These are phyloP conservation scores for Aphelenchoides avenae DNA, from an alignment of 1,140 invertebrate species.

Conservation along the genomic window DNA sequence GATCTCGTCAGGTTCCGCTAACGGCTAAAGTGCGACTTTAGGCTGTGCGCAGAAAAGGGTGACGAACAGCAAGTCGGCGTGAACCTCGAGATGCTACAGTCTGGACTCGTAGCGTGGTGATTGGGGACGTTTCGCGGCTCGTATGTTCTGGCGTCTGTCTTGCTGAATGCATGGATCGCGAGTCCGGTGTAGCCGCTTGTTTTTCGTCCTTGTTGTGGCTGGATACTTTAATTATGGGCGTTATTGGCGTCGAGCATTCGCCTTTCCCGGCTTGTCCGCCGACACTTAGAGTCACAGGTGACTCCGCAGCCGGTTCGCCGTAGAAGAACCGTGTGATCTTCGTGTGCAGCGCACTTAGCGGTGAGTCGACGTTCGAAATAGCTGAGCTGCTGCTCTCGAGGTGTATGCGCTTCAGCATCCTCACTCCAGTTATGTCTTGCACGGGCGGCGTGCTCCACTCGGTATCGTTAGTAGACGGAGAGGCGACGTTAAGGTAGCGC, in stretches of 20 bases:
- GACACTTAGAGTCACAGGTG: too few relatives aligned
- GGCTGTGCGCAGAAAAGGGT: too few relatives aligned
- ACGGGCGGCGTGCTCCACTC: constrained; percentile 31
- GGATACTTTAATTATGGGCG: constrained; percentile 18
- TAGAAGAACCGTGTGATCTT: constrained; percentile 44
- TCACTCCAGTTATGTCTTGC: constrained; percentile 35
- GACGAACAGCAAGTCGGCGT: too few relatives aligned
- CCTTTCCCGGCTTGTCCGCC: too few relatives aligned
- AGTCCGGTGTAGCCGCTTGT: too few relatives aligned
- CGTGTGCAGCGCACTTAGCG: constrained; percentile 36
- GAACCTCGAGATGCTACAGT: too few relatives aligned
- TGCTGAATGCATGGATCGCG: too few relatives aligned
- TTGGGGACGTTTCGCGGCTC: too few relatives aligned
- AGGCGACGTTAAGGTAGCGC: constrained; percentile 16
- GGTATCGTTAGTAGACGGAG: constrained; percentile 19
- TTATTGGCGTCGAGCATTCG: constrained; percentile 18
- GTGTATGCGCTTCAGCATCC: constrained; percentile 32
- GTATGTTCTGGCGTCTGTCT: too few relatives aligned
- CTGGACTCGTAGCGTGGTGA: too few relatives aligned
- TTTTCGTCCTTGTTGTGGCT: too few relatives aligned
- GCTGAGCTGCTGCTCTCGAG: constrained; percentile 35
- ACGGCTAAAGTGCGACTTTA: constrained; percentile 39
- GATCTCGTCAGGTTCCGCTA: constrained; percentile 38
- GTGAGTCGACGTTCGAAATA: constrained; percentile 30
- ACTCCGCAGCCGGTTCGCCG: constrained; percentile 16